Evolutionary conservation across 2,113 vertebrate species (phyloP).

Genomic region (Rhynchomys soricoides): DNA sequence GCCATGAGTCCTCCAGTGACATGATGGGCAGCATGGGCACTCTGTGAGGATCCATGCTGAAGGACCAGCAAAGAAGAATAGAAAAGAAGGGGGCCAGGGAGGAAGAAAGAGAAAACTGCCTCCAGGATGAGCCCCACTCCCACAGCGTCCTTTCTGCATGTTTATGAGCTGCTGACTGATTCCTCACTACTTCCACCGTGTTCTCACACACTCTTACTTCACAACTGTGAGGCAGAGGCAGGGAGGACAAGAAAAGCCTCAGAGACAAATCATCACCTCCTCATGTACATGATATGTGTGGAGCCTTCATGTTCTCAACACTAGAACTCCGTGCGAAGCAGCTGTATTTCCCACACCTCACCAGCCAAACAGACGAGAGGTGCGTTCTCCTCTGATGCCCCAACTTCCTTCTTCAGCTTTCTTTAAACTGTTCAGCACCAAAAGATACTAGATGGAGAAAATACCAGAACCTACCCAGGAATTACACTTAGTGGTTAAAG

Average conservation of each 20-base stretch:
- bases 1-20: background rate
- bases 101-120: background rate
- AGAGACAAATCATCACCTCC: background rate
- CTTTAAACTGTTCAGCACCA: background rate
- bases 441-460: background rate
- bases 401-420: constrained; percentile 9
- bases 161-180: background rate
- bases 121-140: background rate
- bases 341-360: background rate
- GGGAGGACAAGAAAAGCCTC: background rate
- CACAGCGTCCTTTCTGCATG: background rate
- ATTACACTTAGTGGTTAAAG: background rate
- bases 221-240: background rate
- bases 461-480: background rate
- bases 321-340: background rate
- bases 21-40: background rate
- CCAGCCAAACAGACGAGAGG: background rate
- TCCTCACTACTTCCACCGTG: background rate
- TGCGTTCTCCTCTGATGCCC: background rate
- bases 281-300: background rate
- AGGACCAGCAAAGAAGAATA: background rate
- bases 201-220: background rate
- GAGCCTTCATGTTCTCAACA: background rate
- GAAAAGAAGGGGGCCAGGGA: background rate
- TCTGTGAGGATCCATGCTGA: too few species aligned